Evolutionary conservation across 2,797 vertebrate species (phyloP).

Genomic region (Propithecus perrieri): DNA sequence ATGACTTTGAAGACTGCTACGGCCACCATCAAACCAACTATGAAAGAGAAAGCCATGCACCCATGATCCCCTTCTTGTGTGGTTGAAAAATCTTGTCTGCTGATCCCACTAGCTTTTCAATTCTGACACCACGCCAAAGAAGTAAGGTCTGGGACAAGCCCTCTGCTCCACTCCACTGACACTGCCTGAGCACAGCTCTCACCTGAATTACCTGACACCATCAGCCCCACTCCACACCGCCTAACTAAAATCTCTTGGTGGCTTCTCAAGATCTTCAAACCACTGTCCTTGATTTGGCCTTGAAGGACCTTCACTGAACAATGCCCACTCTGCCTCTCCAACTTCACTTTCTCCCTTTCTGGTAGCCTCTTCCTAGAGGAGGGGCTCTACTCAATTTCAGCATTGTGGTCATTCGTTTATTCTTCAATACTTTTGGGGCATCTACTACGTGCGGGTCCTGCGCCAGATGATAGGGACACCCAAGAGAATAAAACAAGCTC

Average conservation of each 20-base stretch:
- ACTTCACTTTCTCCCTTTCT: neutral
- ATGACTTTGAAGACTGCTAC: neutral
- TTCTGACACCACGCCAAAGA: neutral
- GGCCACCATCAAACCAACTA: neutral
- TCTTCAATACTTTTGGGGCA: neutral
- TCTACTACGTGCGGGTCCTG: neutral
- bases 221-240: neutral
- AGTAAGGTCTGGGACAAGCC: neutral
- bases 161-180: accelerated
- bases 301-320: neutral
- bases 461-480: neutral
- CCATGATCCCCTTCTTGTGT: neutral
- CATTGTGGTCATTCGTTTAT: neutral
- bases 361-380: neutral
- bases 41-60: neutral
- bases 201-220: neutral
- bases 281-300: neutral
- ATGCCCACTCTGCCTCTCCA: neutral
- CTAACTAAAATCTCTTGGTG: neutral
- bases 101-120: neutral
- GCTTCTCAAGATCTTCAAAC: neutral
- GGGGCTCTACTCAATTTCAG: neutral
- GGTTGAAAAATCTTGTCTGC: neutral
- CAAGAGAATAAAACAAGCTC: neutral
- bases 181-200: neutral